Evolutionary conservation across 2,797 vertebrate genomes (phyloP), one percentile per base, ranked within the genome.

Genomic region (Hoplostethus mediterraneus): DNA sequence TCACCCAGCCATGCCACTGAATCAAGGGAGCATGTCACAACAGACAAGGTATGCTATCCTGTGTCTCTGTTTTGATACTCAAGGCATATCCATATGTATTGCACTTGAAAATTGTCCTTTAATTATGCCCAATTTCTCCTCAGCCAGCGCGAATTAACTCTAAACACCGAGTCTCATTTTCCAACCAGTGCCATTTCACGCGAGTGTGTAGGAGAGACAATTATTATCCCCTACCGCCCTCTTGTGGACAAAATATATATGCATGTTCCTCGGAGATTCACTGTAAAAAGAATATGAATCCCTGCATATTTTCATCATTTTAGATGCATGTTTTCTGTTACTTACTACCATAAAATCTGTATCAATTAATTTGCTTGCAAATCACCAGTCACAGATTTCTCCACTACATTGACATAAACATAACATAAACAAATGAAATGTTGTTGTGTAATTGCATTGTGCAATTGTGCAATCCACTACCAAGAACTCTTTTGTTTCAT

Each of bases 171-270:
- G 13, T n/a, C 45, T 13, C 9, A 30, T 30, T 55, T 14, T 13
- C 5, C 6, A 47, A 30, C 25, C 31, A 30, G 63, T 28, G 25
- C 0, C 5, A 59, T 58, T 71, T 65, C 6, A 16, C 2, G 14
- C 1, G 3, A 21, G 13, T 3, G n/a, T 16, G 2, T 16, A 2
- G 14, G 45, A 52, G 14, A 67, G 31, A 0, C 60, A 62, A 31
- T 7, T 0, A 30, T 77, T 75, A 84, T 85, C 28, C 60, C 0
- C 48, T 77, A 74, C 83, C 81, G 89, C 85, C 88, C 67, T 53
- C 90, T 17, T 67, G 84, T 89, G 92, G 79, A 76, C 17, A 66
- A 58, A 60, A 12, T 2, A 17, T 28, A 47, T 14, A 45, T 31
- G 5, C 12, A 42, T 42, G 3, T 42, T 42, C 11, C 33, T 6